Base-by-base conservation (phyloP, 1,140 invertebrate species). In the Euwallacea similis region DNA sequence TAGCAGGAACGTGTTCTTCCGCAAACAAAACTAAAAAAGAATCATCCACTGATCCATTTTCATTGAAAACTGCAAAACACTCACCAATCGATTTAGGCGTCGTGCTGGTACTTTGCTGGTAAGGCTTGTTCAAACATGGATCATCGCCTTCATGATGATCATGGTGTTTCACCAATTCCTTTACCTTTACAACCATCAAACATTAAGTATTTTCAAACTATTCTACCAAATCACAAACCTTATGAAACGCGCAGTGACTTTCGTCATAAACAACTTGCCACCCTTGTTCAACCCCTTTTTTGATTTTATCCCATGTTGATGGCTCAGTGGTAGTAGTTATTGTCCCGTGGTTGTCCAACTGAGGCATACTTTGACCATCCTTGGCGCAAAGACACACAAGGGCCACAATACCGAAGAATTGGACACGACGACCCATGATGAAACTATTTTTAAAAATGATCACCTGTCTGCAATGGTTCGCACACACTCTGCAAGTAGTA, bases 161-260 rank as follows among this genome's bases (percentile, higher is more conserved):
- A 42, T 69, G 67, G 7, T 13, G 59, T 0, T 69, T 69, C 33
- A 69, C 67, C 21, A 69, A 42, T 43, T 69, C 67, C 16, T 69
- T 69, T 11, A 63, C 59, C 67, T 69, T 60, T 16, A 13, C 15
- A 47, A 50, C 15, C 42, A 46, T 64, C 15, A 64, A 33, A 55
- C 54, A 66, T 13, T 46, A 13, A 63, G 54, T 42, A 4, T n/a
- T 55, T 42, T 11, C 16, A 55, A 56, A 15, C 9, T 10, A 55
- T 66, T 41, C 10, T 10, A 43, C 7, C 42, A 33, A 69, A 58
- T 11, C 65, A 58, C 47, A 46, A 41, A 71, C 69, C 63, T 71
- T 71, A 42, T 71, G 69, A 50, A 66, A 50, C 41, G 33, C 69
- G 53, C 69, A 71, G 53, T 71, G 69, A 66, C 13, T 60, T 54